Evolutionary conservation across 2,797 vertebrate genomes (phyloP), one percentile per base, ranked within the genome.

Genomic region (Coendou prehensilis): DNA sequence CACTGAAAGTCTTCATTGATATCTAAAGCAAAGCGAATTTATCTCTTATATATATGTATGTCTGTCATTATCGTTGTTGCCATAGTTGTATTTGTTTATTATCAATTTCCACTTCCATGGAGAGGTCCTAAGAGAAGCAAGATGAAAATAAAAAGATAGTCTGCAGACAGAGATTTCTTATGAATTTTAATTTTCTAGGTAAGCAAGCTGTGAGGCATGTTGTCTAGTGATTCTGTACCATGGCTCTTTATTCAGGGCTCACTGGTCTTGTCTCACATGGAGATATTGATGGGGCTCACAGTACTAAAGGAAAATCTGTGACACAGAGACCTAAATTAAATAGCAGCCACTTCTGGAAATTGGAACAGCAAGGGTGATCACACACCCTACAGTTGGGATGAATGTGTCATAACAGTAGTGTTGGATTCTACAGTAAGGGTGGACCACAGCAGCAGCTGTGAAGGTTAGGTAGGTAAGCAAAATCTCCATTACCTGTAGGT

Each of bases 161-260:
- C 5, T 41, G 0, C 23, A 18, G 59, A 85, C 17, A 52, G 28
- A 79, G 8, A 22, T 41, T 81, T 37, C 30, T 41, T 69, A 64
- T 76, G 54, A 88, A 5, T 61, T 93, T 52, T 73, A 28, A 47
- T 79, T 90, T 96, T 22, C 45, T 69, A 17, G 22, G 26, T 47
- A 54, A 84, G 28, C 18, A 56, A 30, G 9, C 23, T 86, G 17
- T 47, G 22, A 92, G 71, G 10, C 22, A 23, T 14, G 23, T 18
- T 63, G 22, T 63, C 45, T 33, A 86, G 45, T 18, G 10, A 82
- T 80, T 79, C 1, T 81, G 28, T 9, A 61, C 71, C 33, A 13
- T n/a, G 23, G 7, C 6, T 56, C 9, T 7, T 81, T 37, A 86
- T 17, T 73, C 9, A 18, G 41, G 18, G 13, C 33, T 41, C 2